Base-by-base conservation (phyloP, 30 jellyfish, hydroid and myxozoan species). In the Hydractinia symbiolongicarpus region DNA sequence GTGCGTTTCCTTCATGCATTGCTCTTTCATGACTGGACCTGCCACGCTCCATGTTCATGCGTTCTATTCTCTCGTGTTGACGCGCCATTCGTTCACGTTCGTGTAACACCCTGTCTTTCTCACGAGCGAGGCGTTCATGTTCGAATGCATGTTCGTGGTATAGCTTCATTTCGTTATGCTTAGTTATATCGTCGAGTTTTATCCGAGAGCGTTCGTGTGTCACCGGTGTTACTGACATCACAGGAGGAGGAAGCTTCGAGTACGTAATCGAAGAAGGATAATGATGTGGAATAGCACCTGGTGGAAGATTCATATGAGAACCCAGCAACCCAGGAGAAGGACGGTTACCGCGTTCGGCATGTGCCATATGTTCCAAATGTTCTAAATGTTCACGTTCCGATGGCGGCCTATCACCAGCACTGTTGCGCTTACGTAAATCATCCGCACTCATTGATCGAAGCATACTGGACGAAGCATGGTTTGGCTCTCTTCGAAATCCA, bases 1-100 rank as follows among this genome's bases (percentile, higher is more conserved):
- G 70, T 2, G 70, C 70, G 17, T 16, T 13, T 4, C 81, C 81
- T 21, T 10, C 81, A 72, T 15, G 50, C 13, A 58, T 15, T 40
- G 19, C 17, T 8, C 56, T 72, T 21, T 72, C 81, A 72, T 72
- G 81, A 10, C 40, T 0, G 0, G 70, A 14, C n/a, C 70, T 14
- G 50, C 81, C 81, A 14, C 73, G 19, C 14, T 75, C 75, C 19
- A 14, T 16, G 19, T 81, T 53, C 49, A 55, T 44, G 55, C 83
- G 83, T 17, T 50, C 73, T 10, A 11, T 30, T 10, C 55, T 53
- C 54, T 72, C 62, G 21, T 54, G 81, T 49, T 44, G 52, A 54
- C 85, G 85, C 53, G 73, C 21, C 5, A 19, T 61, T 20, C 82
- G 66, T 61, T 62, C 87, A 11, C 10, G 93, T 85, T 61, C 95